Conservation (phyloP, 30 jellyfish, hydroid and myxozoan genomes). For the Aurelia aurita complex sp. Pacific region DNA sequence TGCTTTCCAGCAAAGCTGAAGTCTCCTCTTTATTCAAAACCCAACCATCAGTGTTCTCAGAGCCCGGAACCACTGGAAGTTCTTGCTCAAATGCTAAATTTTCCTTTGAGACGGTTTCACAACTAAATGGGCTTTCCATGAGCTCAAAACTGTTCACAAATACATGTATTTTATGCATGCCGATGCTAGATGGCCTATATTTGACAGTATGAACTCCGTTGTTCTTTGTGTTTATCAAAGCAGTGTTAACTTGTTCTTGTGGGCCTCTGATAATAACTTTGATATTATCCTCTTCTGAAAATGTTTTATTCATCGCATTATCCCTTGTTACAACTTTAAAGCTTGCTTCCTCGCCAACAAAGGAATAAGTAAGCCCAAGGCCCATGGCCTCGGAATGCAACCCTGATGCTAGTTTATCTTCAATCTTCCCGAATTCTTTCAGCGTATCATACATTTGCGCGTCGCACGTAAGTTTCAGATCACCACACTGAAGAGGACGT, state of each 20-base stretch:
- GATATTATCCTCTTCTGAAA: conserved; percentile 40
- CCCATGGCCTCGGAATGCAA: conserved; percentile 73
- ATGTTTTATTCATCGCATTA: conserved; percentile 49
- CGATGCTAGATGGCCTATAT: conserved; percentile 34
- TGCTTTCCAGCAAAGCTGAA: conserved; percentile 65
- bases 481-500: conserved; percentile 71
- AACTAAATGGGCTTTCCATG: conserved; percentile 58
- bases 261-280: conserved; percentile 46
- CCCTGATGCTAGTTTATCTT: conserved; percentile 61
- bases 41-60: conserved; percentile 44
- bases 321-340: conserved; percentile 53
- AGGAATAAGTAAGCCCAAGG: conserved; percentile 58
- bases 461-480: conserved; percentile 42
- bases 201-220: conserved; percentile 59
- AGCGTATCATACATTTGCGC: conserved; percentile 21
- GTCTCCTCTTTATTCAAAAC: conserved; percentile 68
- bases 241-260: conserved; percentile 34
- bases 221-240: conserved; percentile 58
- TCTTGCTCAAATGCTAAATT: conserved; percentile 49
- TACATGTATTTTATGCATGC: conserved; percentile 47
- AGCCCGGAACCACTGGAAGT: conserved; percentile 1
- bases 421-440: conserved; percentile 49
- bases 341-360: conserved; percentile 58
- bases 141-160: conserved; percentile 52
- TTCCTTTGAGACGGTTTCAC: conserved; percentile 59